Conservation (phyloP, 2,888 invertebrate species). For the Hesperia comma region DNA sequence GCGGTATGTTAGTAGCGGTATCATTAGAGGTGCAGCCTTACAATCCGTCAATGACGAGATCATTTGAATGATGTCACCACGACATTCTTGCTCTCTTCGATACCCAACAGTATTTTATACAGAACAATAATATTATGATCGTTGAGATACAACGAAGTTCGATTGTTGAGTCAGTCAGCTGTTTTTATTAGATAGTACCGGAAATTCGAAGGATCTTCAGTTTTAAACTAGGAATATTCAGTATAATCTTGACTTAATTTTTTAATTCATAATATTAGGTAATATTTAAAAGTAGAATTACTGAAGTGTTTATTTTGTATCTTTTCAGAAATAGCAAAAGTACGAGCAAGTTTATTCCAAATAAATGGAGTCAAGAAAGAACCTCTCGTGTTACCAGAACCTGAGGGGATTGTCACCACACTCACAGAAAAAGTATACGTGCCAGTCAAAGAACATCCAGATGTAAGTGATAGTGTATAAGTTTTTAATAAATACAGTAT, state of each 20-base stretch:
- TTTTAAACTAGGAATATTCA: too few relatives aligned
- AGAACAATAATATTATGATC: neutral
- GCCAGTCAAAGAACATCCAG: slow-evolving; percentile 99
- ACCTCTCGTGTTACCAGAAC: slow-evolving; percentile 94
- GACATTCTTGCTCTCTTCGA: slow-evolving; percentile 23
- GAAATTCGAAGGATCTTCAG: slow-evolving; percentile 45
- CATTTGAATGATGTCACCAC: slow-evolving; percentile 63
- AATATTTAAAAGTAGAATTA: slow-evolving; percentile 53
- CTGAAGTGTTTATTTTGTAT: slow-evolving; percentile 56
- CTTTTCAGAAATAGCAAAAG: slow-evolving; percentile 98
- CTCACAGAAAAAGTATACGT: slow-evolving; percentile 99
- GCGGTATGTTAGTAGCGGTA: slow-evolving; percentile 51
- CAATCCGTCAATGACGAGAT: slow-evolving; percentile 56
- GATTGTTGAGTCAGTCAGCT: neutral
- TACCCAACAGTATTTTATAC: slow-evolving; percentile 7
- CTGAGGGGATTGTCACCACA: slow-evolving; percentile 95
- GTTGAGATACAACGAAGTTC: neutral
- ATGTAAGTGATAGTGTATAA: slow-evolving; percentile 89
- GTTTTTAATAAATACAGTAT: neutral
- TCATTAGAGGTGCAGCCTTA: slow-evolving; percentile 55
- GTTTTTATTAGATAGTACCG: too few relatives aligned
- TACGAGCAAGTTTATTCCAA: slow-evolving; percentile 98
- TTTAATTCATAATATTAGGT: slow-evolving; percentile 48
- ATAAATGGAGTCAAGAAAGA: slow-evolving; percentile 98
- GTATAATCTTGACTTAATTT: slow-evolving; percentile 58